phyloP scores from a whole-genome alignment of 2,797 vertebrate species.

The Chloroceryle inda region DNA sequence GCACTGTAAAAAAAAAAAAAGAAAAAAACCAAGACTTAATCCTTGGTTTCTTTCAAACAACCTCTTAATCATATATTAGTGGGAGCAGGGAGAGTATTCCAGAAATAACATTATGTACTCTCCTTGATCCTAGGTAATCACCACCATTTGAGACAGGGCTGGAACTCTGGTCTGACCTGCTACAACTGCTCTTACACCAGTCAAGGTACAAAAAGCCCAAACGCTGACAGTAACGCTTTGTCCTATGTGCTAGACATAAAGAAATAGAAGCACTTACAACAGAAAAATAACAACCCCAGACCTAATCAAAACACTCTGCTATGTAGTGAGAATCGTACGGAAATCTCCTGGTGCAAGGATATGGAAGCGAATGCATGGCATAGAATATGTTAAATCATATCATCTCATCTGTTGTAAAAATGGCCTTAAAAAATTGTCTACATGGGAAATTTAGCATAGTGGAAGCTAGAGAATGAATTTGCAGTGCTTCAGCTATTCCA shows the following conservation, averaged over 20 bases:
- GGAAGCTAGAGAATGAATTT: neutral
- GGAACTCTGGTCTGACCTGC: neutral
- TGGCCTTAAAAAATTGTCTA: neutral
- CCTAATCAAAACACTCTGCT: neutral
- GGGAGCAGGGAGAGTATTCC: neutral
- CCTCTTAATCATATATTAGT: neutral
- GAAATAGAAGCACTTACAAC: neutral
- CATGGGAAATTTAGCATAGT: neutral
- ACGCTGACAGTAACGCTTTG: neutral
- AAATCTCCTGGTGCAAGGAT: neutral
- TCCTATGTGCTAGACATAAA: neutral
- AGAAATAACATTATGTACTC: neutral
- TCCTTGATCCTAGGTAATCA: neutral
- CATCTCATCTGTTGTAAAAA: neutral
- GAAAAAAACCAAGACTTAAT: neutral
- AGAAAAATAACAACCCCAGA: neutral
- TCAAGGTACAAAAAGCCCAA: neutral
- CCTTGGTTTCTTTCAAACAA: neutral
- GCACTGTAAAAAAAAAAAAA: neutral
- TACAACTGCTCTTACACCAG: neutral
- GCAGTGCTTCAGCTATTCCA: conserved; percentile 9
- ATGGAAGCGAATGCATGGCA: neutral
- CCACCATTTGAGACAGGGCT: neutral
- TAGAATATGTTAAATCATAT: neutral
- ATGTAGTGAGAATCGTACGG: rapidly evolving